A percentile compares a stretch with the other conserved stretches of the same genome.
Evolutionary conservation across 2,113 vertebrate genomes (phyloP).

Genomic region (Emydocephalus ijimae): DNA sequence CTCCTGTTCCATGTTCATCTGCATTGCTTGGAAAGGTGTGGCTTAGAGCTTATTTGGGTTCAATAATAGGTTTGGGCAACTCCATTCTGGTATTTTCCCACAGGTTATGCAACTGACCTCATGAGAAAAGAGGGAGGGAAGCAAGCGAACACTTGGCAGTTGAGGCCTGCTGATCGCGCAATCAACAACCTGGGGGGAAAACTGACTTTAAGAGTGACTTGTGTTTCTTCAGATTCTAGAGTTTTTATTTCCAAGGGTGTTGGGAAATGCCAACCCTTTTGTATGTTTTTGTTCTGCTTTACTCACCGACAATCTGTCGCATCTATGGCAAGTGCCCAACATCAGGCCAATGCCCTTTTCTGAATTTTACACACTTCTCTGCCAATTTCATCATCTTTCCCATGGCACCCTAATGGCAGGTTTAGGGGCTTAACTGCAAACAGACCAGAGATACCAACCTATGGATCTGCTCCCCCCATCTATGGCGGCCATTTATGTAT

Average conservation of each 20-base stretch:
- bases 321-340: background rate
- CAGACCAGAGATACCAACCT: background rate
- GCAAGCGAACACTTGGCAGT: no score
- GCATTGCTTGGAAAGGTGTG: constrained; percentile 16
- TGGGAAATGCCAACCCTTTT: background rate
- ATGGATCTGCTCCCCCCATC: background rate
- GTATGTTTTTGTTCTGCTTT: background rate
- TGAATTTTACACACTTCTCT: background rate
- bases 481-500: background rate
- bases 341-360: background rate
- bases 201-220: background rate
- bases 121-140: background rate
- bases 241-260: background rate
- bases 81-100: background rate
- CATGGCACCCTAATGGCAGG: background rate
- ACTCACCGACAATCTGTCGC: background rate
- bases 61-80: background rate
- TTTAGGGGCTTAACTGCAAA: background rate
- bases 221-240: background rate
- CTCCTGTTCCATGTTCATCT: background rate
- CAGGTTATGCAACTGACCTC: constrained; percentile 12
- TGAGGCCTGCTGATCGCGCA: background rate
- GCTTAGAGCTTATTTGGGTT: background rate
- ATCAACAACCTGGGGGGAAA: background rate
- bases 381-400: background rate